Evolutionary conservation across 2,888 invertebrate species (phyloP).

Genomic region (Acanthacorydalis orientalis): DNA sequence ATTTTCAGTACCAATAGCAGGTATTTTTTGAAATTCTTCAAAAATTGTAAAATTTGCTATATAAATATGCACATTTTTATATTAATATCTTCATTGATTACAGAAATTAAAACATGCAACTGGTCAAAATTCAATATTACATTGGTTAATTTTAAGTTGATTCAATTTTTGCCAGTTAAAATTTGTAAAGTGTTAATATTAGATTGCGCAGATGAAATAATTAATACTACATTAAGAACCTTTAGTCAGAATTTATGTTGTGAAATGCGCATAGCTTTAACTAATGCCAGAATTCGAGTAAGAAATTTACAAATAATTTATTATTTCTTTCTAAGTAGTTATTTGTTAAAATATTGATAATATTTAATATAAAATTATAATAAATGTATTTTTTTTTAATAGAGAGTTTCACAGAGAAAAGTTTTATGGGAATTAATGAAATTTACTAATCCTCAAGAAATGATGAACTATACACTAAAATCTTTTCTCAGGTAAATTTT

Average conservation of each 20-base stretch:
- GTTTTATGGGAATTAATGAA: not conserved
- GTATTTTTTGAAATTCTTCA: no score
- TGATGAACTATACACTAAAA: not conserved
- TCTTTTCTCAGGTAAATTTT: no score
- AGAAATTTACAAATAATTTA: not conserved
- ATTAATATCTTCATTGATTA: no score
- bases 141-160: no score
- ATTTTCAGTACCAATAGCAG: no score
- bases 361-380: not conserved
- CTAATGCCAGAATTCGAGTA: not conserved
- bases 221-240: not conserved
- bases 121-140: no score
- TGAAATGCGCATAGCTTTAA: not conserved
- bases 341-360: not conserved
- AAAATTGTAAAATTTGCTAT: no score
- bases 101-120: no score
- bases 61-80: no score
- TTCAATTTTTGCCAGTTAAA: not conserved
- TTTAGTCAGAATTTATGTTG: not conserved
- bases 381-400: not conserved
- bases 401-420: not conserved
- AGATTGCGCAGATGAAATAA: not conserved
- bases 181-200: not conserved
- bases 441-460: not conserved
- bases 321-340: no score